Conservation (phyloP, 2,888 invertebrate genomes). For the Andrena marginata region DNA sequence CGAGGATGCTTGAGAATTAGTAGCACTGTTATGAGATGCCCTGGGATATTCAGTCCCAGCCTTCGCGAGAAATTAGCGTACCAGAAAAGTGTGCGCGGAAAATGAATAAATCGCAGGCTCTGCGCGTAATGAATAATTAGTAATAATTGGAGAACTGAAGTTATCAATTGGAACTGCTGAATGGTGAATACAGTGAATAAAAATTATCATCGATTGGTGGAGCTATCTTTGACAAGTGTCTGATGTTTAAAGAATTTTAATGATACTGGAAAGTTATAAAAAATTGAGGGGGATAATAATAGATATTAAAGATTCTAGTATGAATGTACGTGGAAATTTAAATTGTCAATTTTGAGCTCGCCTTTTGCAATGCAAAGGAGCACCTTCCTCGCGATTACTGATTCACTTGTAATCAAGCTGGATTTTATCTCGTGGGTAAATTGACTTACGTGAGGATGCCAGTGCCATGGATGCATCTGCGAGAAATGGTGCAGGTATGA, state of each 20-base stretch:
- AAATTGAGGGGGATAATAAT: no score
- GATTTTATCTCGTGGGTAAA: constrained; percentile 7
- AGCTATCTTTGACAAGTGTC: background rate
- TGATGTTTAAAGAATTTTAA: no score
- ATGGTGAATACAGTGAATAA: background rate
- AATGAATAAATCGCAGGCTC: background rate
- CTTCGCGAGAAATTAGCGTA: no score
- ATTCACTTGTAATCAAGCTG: background rate
- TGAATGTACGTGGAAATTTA: background rate
- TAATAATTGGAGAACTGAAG: background rate
- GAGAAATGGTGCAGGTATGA: constrained; percentile 80
- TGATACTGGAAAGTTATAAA: no score
- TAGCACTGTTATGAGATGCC: no score
- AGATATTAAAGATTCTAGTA: background rate
- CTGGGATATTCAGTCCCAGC: no score
- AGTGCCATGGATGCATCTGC: constrained; percentile 74
- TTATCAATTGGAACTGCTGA: constrained; percentile 3
- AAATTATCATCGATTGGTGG: background rate
- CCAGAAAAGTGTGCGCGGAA: no score
- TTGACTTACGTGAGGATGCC: constrained; percentile 73
- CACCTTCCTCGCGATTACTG: constrained; percentile 11
- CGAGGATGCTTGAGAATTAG: no score
- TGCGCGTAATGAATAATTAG: background rate
- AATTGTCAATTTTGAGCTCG: background rate
- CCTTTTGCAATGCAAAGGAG: background rate